Base-by-base conservation (phyloP, 2,113 vertebrate genomes). In the Oreochromis niloticus region DNA sequence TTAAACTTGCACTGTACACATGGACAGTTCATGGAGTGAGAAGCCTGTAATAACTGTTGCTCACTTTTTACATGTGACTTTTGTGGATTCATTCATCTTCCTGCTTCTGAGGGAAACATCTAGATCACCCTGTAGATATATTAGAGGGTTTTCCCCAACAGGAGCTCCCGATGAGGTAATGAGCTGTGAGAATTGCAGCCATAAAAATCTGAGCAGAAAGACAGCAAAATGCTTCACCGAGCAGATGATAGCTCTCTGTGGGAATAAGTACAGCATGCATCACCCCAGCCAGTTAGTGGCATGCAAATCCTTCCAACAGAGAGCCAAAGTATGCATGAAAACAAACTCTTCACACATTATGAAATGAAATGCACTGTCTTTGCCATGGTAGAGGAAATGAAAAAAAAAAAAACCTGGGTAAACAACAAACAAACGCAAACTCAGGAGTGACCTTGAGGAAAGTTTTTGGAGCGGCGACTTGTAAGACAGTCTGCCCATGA, bases 361-460 rank as follows among this genome's bases (percentile, higher is more conserved):
- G 27, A 52, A 78, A 34, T 52, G 17, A 78, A 78, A 78, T 34
- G 27, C 46, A 78, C 46, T 56, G 22, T 73, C 50, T 61, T 81
- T 17, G n/a, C 50, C 22, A 56, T 81, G 36, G 59, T 6, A 85
- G 9, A 75, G 48, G 80, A 13, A 75, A 68, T 39, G 27, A 5
- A 59, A 36, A 66, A 9, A 63, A 63, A 9, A 82, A 54, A 41
- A 36, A 27, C 34, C 14, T 52, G 41, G 8, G 24, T 32, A 66
- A 84, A 86, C 13, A 80, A 71, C 24, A 81, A 68, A 75, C 41
- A 75, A 66, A 68, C 32, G 59, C 48, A 87, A 83, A 13, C 41
- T 90, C 50, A 66, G 9, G 12, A 46, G 2, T 86, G 90, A 91
- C 90, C 85, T 93, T 88, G 89, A 12, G 41, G 54, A 88, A 87